Evolutionary conservation across 1,140 invertebrate genomes (phyloP).

Genomic region (Propsilocerus akamusi): DNA sequence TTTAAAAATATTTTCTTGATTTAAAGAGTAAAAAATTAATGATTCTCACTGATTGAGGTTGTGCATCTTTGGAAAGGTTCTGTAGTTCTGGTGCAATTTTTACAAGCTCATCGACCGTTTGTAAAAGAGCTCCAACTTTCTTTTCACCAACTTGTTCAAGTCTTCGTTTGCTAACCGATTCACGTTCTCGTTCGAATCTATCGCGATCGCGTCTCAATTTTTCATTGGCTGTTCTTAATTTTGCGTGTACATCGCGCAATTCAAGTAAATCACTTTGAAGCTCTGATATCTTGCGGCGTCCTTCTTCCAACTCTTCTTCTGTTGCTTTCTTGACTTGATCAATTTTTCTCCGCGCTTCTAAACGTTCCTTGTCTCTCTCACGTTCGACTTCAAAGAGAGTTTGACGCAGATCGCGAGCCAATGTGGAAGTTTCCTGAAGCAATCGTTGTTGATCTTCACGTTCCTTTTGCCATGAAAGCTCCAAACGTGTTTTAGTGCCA

Average conservation of each 20-base stretch:
- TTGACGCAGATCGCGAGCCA: slow-evolving; percentile 73
- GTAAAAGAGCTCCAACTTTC: slow-evolving; percentile 32
- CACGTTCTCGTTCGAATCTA: slow-evolving; percentile 62
- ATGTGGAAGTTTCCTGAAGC: slow-evolving; percentile 74
- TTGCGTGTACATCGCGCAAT: slow-evolving; percentile 75
- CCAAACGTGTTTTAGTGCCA: slow-evolving; percentile 71
- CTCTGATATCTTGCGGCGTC: slow-evolving; percentile 59
- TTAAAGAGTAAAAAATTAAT: neutral
- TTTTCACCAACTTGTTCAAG: slow-evolving; percentile 27
- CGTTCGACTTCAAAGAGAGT: slow-evolving; percentile 75
- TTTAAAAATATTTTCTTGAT: neutral
- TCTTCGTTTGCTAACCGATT: slow-evolving; percentile 27
- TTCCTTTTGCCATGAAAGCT: slow-evolving; percentile 91
- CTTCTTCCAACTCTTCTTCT: slow-evolving; percentile 80
- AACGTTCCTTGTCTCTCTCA: slow-evolving; percentile 70
- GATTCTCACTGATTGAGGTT: neutral
- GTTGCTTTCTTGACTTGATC: slow-evolving; percentile 66
- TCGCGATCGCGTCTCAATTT: slow-evolving; percentile 75
- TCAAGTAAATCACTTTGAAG: slow-evolving; percentile 76
- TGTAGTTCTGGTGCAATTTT: slow-evolving; percentile 46
- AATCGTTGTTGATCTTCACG: slow-evolving; percentile 78
- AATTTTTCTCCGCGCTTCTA: slow-evolving; percentile 66
- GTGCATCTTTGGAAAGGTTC: neutral
- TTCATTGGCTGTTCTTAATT: slow-evolving; percentile 79
- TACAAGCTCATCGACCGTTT: slow-evolving; percentile 57